These are phyloP conservation scores for Cyclina sinensis DNA, from an alignment of 1,140 invertebrate genomes.

Conservation along the genomic window DNA sequence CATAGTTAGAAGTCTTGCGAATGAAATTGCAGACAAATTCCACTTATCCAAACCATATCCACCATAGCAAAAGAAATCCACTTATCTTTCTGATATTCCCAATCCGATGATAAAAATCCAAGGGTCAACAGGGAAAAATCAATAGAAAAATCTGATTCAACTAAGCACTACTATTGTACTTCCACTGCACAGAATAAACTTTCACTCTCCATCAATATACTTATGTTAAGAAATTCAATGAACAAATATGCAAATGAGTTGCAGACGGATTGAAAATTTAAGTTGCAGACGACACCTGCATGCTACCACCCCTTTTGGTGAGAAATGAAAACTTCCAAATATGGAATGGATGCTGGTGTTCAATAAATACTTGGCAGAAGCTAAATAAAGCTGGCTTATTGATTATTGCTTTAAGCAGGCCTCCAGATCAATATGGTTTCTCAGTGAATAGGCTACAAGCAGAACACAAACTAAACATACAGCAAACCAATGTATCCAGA, in stretches of 20 bases:
- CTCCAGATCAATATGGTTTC: neutral
- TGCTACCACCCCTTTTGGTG: neutral
- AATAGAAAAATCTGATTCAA: slow-evolving; percentile 19
- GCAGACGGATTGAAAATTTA: neutral
- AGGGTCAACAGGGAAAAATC: slow-evolving; percentile 34
- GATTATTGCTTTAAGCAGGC: slow-evolving; percentile 7
- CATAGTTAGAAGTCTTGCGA: slow-evolving; percentile 32
- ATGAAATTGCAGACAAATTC: neutral
- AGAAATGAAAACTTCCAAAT: slow-evolving; percentile 21
- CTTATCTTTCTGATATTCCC: slow-evolving; percentile 34
- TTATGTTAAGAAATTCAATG: slow-evolving; percentile 15
- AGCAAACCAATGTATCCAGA: neutral
- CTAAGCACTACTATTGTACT: neutral
- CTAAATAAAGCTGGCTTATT: slow-evolving; percentile 18
- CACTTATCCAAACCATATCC: slow-evolving; percentile 34
- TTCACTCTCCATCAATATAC: neutral
- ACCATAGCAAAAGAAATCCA: slow-evolving; percentile 26
- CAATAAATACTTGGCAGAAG: slow-evolving; percentile 17
- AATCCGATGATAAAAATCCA: neutral
- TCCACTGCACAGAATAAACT: neutral
- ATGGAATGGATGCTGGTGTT: slow-evolving; percentile 24
- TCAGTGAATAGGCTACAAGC: neutral
- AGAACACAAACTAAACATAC: neutral
- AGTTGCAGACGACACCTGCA: slow-evolving; percentile 11
- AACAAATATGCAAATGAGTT: neutral